Conservation (phyloP, 2,888 invertebrate species). For the Phengaris arion region DNA sequence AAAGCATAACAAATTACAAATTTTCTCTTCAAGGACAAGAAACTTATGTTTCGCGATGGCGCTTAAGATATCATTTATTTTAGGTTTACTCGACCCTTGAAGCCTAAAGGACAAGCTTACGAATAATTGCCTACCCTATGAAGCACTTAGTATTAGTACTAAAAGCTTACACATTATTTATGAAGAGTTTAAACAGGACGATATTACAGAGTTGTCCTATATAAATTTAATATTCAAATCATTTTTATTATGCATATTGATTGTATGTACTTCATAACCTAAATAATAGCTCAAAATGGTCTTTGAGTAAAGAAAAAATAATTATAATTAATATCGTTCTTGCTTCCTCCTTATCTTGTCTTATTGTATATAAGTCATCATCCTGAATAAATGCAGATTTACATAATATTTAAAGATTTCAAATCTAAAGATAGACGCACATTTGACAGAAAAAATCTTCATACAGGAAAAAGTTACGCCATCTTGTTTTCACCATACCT, state of each 20-base stretch:
- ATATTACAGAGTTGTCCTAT: background rate
- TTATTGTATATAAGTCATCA: too few species aligned
- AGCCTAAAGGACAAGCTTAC: background rate
- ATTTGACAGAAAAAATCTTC: too few species aligned
- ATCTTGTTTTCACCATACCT: too few species aligned
- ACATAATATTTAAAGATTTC: too few species aligned
- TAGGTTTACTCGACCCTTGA: background rate
- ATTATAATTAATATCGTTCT: too few species aligned
- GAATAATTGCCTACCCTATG: background rate
- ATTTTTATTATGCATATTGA: background rate
- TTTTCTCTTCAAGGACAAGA: background rate
- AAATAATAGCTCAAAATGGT: too few species aligned
- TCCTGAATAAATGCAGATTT: too few species aligned
- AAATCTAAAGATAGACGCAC: too few species aligned
- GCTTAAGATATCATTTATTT: constrained; percentile 14
- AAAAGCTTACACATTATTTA: constrained; percentile 18
- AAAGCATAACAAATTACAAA: background rate
- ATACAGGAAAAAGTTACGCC: too few species aligned
- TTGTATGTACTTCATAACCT: too few species aligned
- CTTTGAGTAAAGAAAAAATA: too few species aligned
- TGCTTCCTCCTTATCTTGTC: too few species aligned
- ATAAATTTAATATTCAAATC: background rate
- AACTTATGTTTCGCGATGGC: background rate
- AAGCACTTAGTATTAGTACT: constrained; percentile 19
- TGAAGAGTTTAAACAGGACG: background rate